Conservation (phyloP, 1,140 invertebrate species). For the Leptestheria dahalacensis region DNA sequence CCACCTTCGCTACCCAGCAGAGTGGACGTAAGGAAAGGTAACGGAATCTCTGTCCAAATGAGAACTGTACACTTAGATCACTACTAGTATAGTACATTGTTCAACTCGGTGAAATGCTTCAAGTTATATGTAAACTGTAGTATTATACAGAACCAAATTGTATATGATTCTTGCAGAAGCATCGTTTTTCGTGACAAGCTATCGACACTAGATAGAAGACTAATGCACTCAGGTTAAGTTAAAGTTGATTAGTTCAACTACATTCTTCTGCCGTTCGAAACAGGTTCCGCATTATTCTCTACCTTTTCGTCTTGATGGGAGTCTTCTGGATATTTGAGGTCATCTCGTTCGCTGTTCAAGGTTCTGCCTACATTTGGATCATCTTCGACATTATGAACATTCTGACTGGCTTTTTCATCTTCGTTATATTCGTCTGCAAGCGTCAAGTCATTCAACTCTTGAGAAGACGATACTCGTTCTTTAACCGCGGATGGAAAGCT, state of each 20-base stretch:
- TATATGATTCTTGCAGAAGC: too few species aligned
- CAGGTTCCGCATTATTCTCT: slow-evolving; percentile 46
- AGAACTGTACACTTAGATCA: too few species aligned
- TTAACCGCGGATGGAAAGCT: not conserved
- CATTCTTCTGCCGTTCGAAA: slow-evolving; percentile 16
- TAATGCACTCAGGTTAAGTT: too few species aligned
- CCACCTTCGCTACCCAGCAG: not conserved
- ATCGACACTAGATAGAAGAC: too few species aligned
- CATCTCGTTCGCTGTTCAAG: slow-evolving; percentile 33
- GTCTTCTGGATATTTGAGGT: slow-evolving; percentile 58
- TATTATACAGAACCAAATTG: too few species aligned
- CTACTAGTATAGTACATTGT: too few species aligned
- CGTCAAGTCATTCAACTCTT: slow-evolving; percentile 12
- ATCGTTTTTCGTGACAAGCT: too few species aligned
- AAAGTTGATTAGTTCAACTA: too few species aligned
- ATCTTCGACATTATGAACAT: slow-evolving; percentile 19
- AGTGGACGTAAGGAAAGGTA: not conserved
- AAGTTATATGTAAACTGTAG: too few species aligned
- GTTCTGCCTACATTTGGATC: slow-evolving; percentile 1
- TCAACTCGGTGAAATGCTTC: too few species aligned
- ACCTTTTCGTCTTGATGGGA: slow-evolving; percentile 55
- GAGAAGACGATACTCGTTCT: not conserved
- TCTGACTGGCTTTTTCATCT: slow-evolving; percentile 44
- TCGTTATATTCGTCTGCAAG: slow-evolving; percentile 54
- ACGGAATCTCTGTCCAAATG: too few species aligned